phyloP scores from a whole-genome alignment of 2,888 invertebrate genomes.

The Uropetala carovei region DNA sequence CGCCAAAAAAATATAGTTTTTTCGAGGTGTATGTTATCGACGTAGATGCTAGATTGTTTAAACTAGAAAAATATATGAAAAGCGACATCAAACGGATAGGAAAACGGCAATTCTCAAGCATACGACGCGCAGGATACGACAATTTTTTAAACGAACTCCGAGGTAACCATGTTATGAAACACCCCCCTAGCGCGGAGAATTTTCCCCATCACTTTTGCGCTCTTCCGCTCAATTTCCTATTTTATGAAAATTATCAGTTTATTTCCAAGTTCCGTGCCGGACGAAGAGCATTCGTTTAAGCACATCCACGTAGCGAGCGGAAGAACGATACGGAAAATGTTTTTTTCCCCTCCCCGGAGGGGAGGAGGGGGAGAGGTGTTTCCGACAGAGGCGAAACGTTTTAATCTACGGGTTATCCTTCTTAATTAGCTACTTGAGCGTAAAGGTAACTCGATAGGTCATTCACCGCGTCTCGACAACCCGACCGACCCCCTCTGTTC shows the following conservation, averaged over 20 bases:
- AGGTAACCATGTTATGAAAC: too few relatives aligned
- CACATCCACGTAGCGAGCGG: neutral
- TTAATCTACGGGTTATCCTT: conserved; percentile 16
- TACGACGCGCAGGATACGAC: too few relatives aligned
- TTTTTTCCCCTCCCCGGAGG: neutral
- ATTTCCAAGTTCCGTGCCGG: neutral
- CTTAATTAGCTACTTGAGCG: neutral
- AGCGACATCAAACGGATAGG: too few relatives aligned
- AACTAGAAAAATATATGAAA: too few relatives aligned
- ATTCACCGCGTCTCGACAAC: neutral
- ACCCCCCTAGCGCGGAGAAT: too few relatives aligned
- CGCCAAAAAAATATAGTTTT: too few relatives aligned
- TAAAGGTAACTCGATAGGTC: neutral
- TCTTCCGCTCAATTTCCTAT: too few relatives aligned
- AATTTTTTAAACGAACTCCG: too few relatives aligned
- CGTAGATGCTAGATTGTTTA: too few relatives aligned
- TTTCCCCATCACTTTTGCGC: too few relatives aligned
- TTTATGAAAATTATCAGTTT: neutral
- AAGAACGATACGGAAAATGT: neutral
- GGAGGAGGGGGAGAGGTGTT: neutral
- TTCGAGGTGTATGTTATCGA: too few relatives aligned
- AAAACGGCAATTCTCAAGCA: too few relatives aligned
- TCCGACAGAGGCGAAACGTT: neutral
- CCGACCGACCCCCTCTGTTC: neutral
- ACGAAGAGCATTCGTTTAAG: neutral